Base-by-base conservation (phyloP, 2,113 vertebrate genomes). In the Anoura caudifer region DNA sequence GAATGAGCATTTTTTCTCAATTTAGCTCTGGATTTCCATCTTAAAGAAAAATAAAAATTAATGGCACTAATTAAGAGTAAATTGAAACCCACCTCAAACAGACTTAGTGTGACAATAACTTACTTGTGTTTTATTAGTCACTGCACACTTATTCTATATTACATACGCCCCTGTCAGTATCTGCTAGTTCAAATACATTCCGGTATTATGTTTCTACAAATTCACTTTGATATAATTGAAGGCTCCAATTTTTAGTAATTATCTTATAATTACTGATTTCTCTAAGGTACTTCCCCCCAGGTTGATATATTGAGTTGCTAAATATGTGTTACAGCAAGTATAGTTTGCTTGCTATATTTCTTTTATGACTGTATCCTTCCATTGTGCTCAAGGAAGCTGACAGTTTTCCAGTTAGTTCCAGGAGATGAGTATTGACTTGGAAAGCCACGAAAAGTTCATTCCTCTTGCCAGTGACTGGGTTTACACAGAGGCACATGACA, bases 11-110 rank as follows among this genome's bases (percentile, higher is more conserved):
- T 50, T 31, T 38, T 31, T 87, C 20, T 76, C 50, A 75, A 14
- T 69, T 31, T 31, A 61, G 24, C 0, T 87, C 16, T 43, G 67
- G 15, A 73, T 89, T 93, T 77, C 15, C 3, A 33, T 79, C 26
- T 65, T 47, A 89, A 45, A 85, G 26, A 90, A 63, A 90, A 91
- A 45, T 69, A 22, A 85, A 95, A 90, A 90, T 69, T n/a, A 92
- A 28, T 13, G 33, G 14, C 41, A 79, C 19, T 56, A 92, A 59
- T 94, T 95, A 80, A 75, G 47, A 86, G 22, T 75, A 81, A 13
- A 72, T 73, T 93, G 22, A 80, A 86, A 86, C 22, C 16, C 16
- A 36, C 63, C 15, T 86, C 54, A 89, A 85, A 70, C 1, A 47
- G 80, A 67, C 31, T 2, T 56, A 67, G 20, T 47, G 22, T 50